phyloP scores from a whole-genome alignment of 2,797 vertebrate genomes.

The Triplophysa yarkandensis region DNA sequence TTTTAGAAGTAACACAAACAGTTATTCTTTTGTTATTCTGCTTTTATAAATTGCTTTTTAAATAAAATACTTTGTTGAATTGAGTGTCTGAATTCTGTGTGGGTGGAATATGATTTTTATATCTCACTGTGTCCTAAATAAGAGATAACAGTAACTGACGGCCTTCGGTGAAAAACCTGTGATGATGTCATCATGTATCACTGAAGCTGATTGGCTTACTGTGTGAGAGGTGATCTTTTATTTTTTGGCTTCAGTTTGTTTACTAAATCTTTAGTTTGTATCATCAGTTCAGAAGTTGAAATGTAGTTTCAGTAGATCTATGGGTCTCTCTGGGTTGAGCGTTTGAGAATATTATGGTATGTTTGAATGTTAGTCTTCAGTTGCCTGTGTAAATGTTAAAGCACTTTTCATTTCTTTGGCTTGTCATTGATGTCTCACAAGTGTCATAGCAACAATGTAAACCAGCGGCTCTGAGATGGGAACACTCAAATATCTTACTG shows the following conservation, averaged over 20 bases:
- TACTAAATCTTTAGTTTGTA: not conserved
- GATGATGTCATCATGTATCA: slow-evolving; percentile 1
- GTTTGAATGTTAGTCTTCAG: slow-evolving; percentile 14
- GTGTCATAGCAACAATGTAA: slow-evolving; percentile 72
- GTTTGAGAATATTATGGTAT: not conserved
- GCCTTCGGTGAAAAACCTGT: not conserved
- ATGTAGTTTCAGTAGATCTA: not conserved
- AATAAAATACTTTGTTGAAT: not conserved
- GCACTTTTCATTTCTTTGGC: slow-evolving; percentile 48
- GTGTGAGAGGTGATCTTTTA: slow-evolving; percentile 9
- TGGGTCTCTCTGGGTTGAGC: not conserved
- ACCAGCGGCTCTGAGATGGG: slow-evolving; percentile 54
- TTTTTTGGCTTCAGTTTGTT: slow-evolving; percentile 23
- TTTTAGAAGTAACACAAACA: no score
- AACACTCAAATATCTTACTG: no score
- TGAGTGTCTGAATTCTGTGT: not conserved
- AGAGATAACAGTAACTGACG: not conserved
- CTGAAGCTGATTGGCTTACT: slow-evolving; percentile 13
- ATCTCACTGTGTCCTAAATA: not conserved
- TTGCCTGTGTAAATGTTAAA: slow-evolving; percentile 56
- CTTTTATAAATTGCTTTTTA: not conserved
- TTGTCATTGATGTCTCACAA: slow-evolving; percentile 54
- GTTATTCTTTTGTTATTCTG: not conserved
- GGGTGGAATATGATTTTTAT: not conserved
- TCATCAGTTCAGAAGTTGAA: no score